Conservation (phyloP, 2,113 vertebrate species). For the Oncorhynchus gorbuscha region DNA sequence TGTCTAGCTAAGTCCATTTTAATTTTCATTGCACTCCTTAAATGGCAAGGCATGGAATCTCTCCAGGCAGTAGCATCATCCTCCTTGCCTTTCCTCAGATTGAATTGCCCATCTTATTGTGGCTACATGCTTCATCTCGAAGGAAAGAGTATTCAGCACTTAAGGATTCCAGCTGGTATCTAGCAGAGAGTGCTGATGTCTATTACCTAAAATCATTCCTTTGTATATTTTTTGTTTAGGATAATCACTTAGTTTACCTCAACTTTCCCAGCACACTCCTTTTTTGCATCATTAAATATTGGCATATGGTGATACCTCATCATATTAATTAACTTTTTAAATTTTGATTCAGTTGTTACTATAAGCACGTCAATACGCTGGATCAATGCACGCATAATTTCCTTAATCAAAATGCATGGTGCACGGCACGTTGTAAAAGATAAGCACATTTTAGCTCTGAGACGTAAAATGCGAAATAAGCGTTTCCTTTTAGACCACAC, state of each 20-base stretch:
- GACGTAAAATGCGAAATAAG: not conserved
- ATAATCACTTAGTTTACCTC: constrained; percentile 8
- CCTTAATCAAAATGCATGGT: not conserved
- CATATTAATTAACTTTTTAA: constrained; percentile 55
- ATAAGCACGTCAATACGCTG: constrained; percentile 35
- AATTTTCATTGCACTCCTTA: constrained; percentile 62
- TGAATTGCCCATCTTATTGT: constrained; percentile 65
- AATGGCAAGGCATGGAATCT: constrained; percentile 65
- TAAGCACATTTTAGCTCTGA: not conserved
- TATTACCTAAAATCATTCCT: constrained; percentile 27
- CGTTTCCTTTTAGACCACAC: not conserved
- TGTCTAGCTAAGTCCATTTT: not conserved
- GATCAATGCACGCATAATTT: constrained; percentile 49
- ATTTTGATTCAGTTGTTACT: constrained; percentile 46
- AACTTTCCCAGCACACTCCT: constrained; percentile 13
- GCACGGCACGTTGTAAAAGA: not conserved
- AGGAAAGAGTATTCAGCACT: constrained; percentile 9
- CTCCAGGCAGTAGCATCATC: constrained; percentile 25
- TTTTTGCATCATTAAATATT: constrained; percentile 32
- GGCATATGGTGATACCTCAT: constrained; percentile 35
- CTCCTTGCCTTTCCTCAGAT: constrained; percentile 49
- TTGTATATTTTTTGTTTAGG: not conserved
- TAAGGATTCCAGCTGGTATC: not conserved
- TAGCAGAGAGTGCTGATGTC: constrained; percentile 12
- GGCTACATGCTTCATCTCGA: constrained; percentile 35